Base-by-base conservation (phyloP, 2,888 invertebrate species). In the Drosophila mettleri region DNA sequence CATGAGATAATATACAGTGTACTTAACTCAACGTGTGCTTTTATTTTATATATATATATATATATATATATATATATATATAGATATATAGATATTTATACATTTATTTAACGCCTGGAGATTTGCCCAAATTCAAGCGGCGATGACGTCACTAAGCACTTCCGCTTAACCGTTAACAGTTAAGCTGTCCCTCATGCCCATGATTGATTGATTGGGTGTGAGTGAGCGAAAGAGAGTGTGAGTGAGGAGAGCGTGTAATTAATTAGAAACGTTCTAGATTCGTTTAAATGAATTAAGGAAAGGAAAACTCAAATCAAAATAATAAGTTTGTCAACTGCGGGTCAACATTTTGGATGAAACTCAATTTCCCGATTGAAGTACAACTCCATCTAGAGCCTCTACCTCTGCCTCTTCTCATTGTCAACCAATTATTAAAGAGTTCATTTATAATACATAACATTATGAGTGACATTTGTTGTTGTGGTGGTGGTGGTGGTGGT, bases 221-320 rank as follows among this genome's bases (percentile, higher is more conserved):
- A 39, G 39, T 27, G 54, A 68, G 48, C 27, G 51, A 33, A 36
- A 29, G 34, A 29, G 38, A 49, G 31, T 9, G 48, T 9, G 49
- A 29, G 51, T 16, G 51, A 34, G 27, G 29, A 33, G 27, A 27
- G 65, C 51, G 45, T 31, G n/a, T 65, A 70, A 81, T 81, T 82
- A 76, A 81, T 85, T 72, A 33, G 53, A 67, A 69, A 66, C 38
- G 48, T 51, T 61, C 34, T 52, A 29, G 36, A 43, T 7, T 29
- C 49, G 46, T 36, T 54, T 39, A 83, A 85, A 67, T 71, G 64
- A 86, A 86, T 78, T 80, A 78, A 86, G 66, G 24, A 41, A 51
- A 49, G 67, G 72, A 71, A 80, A 74, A 66, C 45, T 63, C 61
- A 61, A 69, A 76, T 80, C 74, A 73, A 68, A 77, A 68, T 60